Conservation (phyloP, 2,113 vertebrate species). For the Regulus satrapa region DNA sequence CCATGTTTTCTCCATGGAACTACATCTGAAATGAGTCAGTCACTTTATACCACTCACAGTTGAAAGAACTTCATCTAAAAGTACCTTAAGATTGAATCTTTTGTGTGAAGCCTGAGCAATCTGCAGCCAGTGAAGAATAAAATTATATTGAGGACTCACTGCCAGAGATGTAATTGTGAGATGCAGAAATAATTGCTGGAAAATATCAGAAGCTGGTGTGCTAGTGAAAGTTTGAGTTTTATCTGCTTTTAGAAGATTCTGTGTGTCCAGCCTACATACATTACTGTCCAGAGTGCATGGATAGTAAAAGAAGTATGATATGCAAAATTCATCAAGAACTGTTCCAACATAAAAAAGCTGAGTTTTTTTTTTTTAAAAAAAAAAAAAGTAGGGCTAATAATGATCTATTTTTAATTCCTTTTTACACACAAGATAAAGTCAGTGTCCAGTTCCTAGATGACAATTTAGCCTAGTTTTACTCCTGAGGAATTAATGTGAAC, state of each 20-base stretch:
- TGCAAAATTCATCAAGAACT: neutral
- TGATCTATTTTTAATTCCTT: neutral
- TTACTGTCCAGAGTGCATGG: neutral
- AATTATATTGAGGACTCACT: neutral
- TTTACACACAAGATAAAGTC: neutral
- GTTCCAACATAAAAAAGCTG: neutral
- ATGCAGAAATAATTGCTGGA: constrained; percentile 5
- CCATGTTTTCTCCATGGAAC: neutral
- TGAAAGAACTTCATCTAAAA: constrained; percentile 34
- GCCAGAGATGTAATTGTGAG: neutral
- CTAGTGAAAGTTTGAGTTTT: neutral
- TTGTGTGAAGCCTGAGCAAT: constrained; percentile 22
- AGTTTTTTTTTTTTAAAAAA: too few species aligned
- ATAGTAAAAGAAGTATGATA: neutral
- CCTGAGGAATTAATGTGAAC: neutral
- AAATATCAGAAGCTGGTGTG: neutral
- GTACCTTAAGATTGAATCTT: constrained; percentile 33
- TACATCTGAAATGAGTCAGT: constrained; percentile 10
- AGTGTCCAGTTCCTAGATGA: neutral
- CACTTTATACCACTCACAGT: neutral
- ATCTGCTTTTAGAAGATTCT: neutral
- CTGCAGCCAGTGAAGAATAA: neutral
- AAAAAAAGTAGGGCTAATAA: neutral
- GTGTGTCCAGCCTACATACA: neutral
- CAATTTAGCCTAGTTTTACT: neutral